A percentile compares a stretch with the other conserved stretches of the same genome.
These are phyloP conservation scores for Laticauda laticaudata DNA, from an alignment of 2,113 vertebrate genomes.

Conservation along the genomic window DNA sequence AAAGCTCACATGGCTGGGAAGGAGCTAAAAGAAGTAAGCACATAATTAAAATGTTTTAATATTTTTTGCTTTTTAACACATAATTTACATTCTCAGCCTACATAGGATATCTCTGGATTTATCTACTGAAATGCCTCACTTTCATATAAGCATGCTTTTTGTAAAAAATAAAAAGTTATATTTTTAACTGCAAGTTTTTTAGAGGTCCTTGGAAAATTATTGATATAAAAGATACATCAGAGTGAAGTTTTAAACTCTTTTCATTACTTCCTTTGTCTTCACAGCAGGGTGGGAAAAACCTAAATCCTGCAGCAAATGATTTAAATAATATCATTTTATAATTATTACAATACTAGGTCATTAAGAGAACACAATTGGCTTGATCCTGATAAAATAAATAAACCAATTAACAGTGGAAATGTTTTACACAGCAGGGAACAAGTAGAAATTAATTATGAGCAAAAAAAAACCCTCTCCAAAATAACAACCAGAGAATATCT, in stretches of 20 bases:
- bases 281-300: not conserved
- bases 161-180: not conserved
- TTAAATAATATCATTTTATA: slow-evolving; percentile 14
- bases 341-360: not conserved
- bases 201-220: not conserved
- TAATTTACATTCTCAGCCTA: not conserved
- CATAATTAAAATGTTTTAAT: not conserved
- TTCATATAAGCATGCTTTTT: not conserved
- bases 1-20: no score
- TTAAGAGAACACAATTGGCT: not conserved
- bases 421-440: not conserved
- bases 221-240: not conserved
- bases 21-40: not conserved
- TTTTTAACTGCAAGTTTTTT: not conserved
- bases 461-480: not conserved
- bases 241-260: slow-evolving; percentile 9
- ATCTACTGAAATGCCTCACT: not conserved
- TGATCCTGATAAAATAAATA: slow-evolving; percentile 17
- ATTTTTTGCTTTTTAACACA: not conserved
- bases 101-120: not conserved
- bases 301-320: not conserved
- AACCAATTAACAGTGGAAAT: not conserved
- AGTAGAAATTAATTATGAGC: slow-evolving; percentile 5
- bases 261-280: not conserved
- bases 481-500: not conserved